Base-by-base conservation (phyloP, 1,140 invertebrate genomes). In the Euborellia annulipes region DNA sequence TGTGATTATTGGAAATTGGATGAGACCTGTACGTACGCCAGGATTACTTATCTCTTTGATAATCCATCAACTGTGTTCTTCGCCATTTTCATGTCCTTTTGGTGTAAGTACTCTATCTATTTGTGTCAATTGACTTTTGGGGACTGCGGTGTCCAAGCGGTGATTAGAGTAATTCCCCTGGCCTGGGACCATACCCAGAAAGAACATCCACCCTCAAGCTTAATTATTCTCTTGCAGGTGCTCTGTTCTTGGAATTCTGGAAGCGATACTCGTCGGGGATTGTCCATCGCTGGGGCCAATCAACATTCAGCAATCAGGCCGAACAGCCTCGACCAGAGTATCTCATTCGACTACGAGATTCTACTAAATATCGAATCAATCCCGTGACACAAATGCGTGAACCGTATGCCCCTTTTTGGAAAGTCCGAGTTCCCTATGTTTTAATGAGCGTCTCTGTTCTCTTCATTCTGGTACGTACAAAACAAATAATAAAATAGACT, bases 51-150 rank as follows among this genome's bases (percentile, higher is more conserved):
- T 59, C 68, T 98, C 21, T 93, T 98, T 60, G 94, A 98, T 58
- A 98, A 98, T 68, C 72, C 80, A 3, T 84, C 82, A 8, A 97
- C 92, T 0, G 81, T 97, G 1, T 77, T 89, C 57, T 98, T 96
- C 65, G 85, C 94, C 22, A 76, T 90, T 36, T 88, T 97, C 58
- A 97, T 98, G 91, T 92, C 91, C 27, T 78, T 98, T 60, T 97
- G 90, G 88, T 85, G 85, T 74, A 70, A 75, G 64, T 66, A 43
- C 40, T 27, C 4, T 39, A 36, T 36, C 9, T 9, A 34, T n/a
- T 9, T 32, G 8, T n/a, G n/a, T n/a, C n/a, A n/a, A n/a, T n/a
- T n/a, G n/a, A n/a, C n/a, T n/a, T n/a, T n/a, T n/a, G n/a, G n/a
- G n/a, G n/a, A n/a, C n/a, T n/a, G n/a, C n/a, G n/a, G n/a, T n/a